A percentile compares a stretch with the other conserved stretches of the same genome.
phyloP scores from a whole-genome alignment of 2,888 invertebrate species.

The Drosophila mayaguana region DNA sequence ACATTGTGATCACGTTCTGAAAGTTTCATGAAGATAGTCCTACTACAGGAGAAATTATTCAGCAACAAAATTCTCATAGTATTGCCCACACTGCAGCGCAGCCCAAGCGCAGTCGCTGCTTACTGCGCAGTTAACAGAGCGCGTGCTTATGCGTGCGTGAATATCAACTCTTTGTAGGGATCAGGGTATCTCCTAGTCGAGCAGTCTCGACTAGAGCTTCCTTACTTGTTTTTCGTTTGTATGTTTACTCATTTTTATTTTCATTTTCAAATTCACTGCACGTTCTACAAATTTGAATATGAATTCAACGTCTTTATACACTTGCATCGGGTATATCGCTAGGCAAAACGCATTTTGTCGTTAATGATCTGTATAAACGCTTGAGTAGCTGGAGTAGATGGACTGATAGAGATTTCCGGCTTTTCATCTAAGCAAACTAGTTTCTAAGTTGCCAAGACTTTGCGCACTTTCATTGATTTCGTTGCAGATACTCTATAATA shows the following conservation, averaged over 20 bases:
- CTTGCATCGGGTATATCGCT: not conserved
- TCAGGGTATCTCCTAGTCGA: too few relatives aligned
- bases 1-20: too few relatives aligned
- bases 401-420: slow-evolving; percentile 1
- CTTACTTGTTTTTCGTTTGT: slow-evolving; percentile 18
- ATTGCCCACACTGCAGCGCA: too few relatives aligned
- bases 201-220: too few relatives aligned
- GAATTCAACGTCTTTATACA: slow-evolving; percentile 54
- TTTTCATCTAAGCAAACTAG: not conserved
- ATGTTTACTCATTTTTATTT: slow-evolving; percentile 72
- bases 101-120: too few relatives aligned
- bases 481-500: not conserved
- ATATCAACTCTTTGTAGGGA: too few relatives aligned
- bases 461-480: not conserved
- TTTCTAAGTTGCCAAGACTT: not conserved
- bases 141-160: too few relatives aligned
- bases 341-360: not conserved
- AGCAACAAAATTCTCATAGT: too few relatives aligned
- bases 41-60: too few relatives aligned
- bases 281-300: slow-evolving; percentile 81
- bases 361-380: not conserved
- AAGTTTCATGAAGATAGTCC: too few relatives aligned
- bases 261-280: slow-evolving; percentile 73
- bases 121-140: too few relatives aligned
- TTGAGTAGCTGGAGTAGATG: not conserved